Evolutionary conservation across 2,888 invertebrate genomes (phyloP).

Genomic region (Acleris holmiana): DNA sequence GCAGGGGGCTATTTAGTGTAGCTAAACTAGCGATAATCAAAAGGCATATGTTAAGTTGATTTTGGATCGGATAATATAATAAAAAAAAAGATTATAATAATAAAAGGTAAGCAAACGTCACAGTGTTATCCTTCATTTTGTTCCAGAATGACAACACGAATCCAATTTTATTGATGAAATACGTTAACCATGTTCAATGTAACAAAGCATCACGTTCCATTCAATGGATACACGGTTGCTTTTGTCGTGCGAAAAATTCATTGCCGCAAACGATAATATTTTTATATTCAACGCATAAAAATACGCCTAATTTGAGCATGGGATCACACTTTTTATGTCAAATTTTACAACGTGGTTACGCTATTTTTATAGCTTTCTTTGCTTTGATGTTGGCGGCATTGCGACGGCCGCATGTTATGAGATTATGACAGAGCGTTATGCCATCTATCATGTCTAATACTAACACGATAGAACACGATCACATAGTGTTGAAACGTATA

Average conservation of each 20-base stretch:
- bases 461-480: too few relatives aligned
- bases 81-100: too few relatives aligned
- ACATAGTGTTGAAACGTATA: not conserved
- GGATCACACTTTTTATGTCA: not conserved
- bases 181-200: too few relatives aligned
- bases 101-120: too few relatives aligned
- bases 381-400: not conserved
- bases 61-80: too few relatives aligned
- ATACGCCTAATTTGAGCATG: not conserved
- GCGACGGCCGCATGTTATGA: not conserved
- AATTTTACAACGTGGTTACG: slow-evolving; percentile 7
- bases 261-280: not conserved
- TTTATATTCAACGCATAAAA: slow-evolving; percentile 1
- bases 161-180: not conserved
- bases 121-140: too few relatives aligned
- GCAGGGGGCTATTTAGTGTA: too few relatives aligned
- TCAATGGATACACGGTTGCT: too few relatives aligned
- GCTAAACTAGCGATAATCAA: too few relatives aligned
- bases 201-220: too few relatives aligned
- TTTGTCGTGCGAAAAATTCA: too few relatives aligned
- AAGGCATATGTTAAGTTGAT: too few relatives aligned
- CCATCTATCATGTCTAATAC: not conserved
- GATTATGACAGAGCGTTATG: not conserved
- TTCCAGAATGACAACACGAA: not conserved
- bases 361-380: slow-evolving; percentile 1